Conservation (phyloP, 1,140 invertebrate genomes). For the Zaprionus nigranus region DNA sequence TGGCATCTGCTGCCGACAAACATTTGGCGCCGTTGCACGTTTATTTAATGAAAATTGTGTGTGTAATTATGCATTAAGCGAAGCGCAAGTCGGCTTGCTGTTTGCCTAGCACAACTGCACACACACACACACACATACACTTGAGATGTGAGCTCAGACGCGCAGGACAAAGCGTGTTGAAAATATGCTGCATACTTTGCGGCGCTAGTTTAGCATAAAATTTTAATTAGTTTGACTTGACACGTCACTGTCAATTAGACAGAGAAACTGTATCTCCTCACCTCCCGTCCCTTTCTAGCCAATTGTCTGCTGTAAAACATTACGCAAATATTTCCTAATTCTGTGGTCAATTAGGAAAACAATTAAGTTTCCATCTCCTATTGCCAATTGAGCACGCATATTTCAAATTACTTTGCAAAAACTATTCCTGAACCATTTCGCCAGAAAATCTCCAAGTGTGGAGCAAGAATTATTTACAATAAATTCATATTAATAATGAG, state of each 20-base stretch:
- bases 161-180: conserved; percentile 32
- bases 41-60: conserved; percentile 81
- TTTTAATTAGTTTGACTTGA: conserved; percentile 74
- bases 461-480: not conserved
- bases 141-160: not conserved
- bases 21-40: conserved; percentile 65
- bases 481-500: no score
- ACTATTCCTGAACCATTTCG: not conserved
- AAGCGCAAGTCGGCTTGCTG: conserved; percentile 39
- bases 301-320: conserved; percentile 7
- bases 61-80: conserved; percentile 81
- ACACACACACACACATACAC: conserved; percentile 18
- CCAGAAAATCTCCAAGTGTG: not conserved
- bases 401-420: conserved; percentile 7
- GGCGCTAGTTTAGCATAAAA: conserved; percentile 64
- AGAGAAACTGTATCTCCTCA: not conserved
- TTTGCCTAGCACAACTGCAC: conserved; percentile 15
- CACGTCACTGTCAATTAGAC: conserved; percentile 45
- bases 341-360: conserved; percentile 56
- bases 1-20: conserved; percentile 61
- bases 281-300: conserved; percentile 7
- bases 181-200: conserved; percentile 61
- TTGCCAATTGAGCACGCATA: not conserved
- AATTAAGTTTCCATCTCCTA: conserved; percentile 7
- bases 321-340: conserved; percentile 11